Evolutionary conservation across 2,113 vertebrate species (phyloP).

Genomic region (Carassius gibelio): DNA sequence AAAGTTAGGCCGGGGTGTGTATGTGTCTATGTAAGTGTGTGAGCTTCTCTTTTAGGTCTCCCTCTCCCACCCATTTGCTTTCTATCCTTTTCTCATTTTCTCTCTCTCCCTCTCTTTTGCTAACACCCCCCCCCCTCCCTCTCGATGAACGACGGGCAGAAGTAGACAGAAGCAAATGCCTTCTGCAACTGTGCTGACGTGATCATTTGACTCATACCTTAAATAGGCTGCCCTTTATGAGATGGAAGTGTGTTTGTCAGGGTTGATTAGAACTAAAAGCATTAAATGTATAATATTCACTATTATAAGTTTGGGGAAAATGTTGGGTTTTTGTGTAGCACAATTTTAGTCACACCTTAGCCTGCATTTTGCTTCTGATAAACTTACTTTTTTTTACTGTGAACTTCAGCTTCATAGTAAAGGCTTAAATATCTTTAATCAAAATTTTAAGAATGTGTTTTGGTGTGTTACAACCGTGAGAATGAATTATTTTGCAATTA

Average conservation of each 20-base stretch:
- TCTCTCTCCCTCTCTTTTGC: slow-evolving; percentile 51
- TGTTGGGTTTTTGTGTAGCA: neutral
- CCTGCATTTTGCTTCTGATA: slow-evolving; percentile 10
- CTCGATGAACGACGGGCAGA: slow-evolving; percentile 53
- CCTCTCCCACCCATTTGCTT: slow-evolving; percentile 44
- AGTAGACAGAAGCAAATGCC: slow-evolving; percentile 48
- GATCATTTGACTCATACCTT: slow-evolving; percentile 51
- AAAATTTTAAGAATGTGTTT: neutral
- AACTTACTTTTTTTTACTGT: slow-evolving; percentile 9
- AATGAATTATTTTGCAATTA: slow-evolving; percentile 16
- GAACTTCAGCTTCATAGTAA: neutral
- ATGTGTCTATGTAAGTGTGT: slow-evolving; percentile 26
- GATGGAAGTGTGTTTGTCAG: slow-evolving; percentile 29
- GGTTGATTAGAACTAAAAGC: slow-evolving; percentile 19
- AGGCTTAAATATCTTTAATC: neutral
- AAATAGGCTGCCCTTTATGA: slow-evolving; percentile 48
- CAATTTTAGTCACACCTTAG: slow-evolving; percentile 2
- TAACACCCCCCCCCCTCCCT: slow-evolving; percentile 31
- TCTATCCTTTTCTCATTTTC: slow-evolving; percentile 43
- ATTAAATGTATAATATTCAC: neutral
- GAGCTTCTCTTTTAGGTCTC: slow-evolving; percentile 29
- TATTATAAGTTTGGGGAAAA: neutral
- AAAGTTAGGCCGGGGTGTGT: slow-evolving; percentile 59
- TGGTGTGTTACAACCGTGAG: neutral
- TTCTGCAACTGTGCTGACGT: slow-evolving; percentile 57